Percentiles rank a stretch among this genome's conserved stretches.
These are phyloP conservation scores for Malurus splendens DNA, from an alignment of 2,797 vertebrate species.

Conservation along the genomic window DNA sequence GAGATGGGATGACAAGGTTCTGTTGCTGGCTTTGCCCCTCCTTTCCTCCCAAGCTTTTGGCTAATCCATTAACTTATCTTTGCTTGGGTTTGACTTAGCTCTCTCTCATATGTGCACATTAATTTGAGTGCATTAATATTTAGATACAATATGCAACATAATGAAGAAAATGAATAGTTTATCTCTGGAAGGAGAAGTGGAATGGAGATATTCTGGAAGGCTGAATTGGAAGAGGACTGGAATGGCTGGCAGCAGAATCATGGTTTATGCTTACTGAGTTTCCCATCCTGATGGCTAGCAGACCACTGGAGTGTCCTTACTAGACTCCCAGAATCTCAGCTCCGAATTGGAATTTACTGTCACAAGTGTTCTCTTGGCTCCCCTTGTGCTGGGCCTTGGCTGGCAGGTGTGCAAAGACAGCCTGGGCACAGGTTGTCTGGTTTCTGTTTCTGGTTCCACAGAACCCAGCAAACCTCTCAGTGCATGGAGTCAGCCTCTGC, in stretches of 20 bases:
- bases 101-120: not conserved
- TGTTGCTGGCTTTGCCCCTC: not conserved
- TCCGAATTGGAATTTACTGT: fast-evolving
- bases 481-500: not conserved
- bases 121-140: not conserved
- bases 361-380: not conserved
- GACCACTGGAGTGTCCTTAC: not conserved
- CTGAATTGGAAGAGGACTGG: not conserved
- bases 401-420: not conserved
- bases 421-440: too few relatives aligned
- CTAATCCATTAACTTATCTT: not conserved
- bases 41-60: not conserved
- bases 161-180: not conserved
- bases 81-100: not conserved
- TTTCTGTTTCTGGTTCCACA: too few relatives aligned
- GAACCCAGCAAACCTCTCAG: not conserved
- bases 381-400: not conserved
- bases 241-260: not conserved
- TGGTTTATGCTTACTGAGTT: not conserved
- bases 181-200: not conserved
- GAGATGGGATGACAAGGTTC: not conserved
- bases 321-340: not conserved
- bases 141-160: not conserved
- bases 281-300: not conserved
- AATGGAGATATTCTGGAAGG: not conserved